phyloP scores from a whole-genome alignment of 1,140 invertebrate species.

The Mya arenaria region DNA sequence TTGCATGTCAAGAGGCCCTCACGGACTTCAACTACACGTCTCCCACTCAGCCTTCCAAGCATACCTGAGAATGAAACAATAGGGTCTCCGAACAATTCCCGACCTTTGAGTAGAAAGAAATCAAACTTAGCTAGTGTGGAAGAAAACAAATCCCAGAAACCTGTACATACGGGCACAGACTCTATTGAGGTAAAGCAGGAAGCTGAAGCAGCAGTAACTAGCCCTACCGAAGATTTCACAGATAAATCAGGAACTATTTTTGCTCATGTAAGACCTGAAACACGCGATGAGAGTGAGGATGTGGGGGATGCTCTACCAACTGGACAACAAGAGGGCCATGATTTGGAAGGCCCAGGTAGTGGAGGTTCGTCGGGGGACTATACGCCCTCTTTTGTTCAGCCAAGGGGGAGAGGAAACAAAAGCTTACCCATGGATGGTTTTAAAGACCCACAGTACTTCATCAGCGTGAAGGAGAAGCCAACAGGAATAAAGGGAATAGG shows the following conservation, averaged over 20 bases:
- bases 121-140: conserved; percentile 9
- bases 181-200: neutral
- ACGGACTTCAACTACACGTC: neutral
- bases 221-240: neutral
- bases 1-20: neutral
- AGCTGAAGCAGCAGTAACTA: neutral
- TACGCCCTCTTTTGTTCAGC: neutral
- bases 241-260: neutral
- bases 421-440: conserved; percentile 37
- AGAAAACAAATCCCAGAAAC: neutral
- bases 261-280: conserved; percentile 8
- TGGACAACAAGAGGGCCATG: neutral
- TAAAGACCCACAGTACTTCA: neutral
- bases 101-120: neutral
- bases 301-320: conserved; percentile 20
- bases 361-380: neutral
- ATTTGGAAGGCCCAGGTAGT: neutral
- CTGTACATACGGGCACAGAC: too few relatives aligned
- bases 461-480: conserved; percentile 30
- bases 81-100: neutral
- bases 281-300: neutral
- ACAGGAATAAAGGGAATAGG: conserved; percentile 46
- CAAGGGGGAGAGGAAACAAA: neutral
- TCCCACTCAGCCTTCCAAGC: conserved; percentile 2
- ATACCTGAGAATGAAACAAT: conserved; percentile 22